These are phyloP conservation scores for Baccha elongata DNA, from an alignment of 2,888 invertebrate species.

Conservation along the genomic window DNA sequence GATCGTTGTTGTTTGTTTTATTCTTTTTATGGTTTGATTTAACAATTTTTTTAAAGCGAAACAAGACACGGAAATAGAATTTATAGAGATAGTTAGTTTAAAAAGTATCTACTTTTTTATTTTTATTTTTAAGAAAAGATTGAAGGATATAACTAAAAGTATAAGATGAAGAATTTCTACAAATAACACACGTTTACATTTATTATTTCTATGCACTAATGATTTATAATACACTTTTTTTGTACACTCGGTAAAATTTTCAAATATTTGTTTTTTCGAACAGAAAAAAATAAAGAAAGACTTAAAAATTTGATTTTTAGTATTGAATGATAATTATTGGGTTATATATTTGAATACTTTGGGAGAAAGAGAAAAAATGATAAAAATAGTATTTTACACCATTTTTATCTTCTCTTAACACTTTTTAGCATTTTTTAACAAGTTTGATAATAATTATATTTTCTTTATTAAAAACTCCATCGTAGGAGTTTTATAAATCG, in stretches of 20 bases:
- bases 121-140: not conserved
- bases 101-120: too few relatives aligned
- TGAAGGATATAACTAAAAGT: not conserved
- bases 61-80: conserved; percentile 22
- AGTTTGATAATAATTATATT: conserved; percentile 5
- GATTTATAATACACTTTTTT: not conserved
- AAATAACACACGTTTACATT: not conserved
- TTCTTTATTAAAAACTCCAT: conserved; percentile 26
- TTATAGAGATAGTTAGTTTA: conserved; percentile 12
- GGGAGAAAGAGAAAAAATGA: conserved; percentile 37
- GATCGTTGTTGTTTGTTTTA: conserved; percentile 71
- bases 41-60: conserved; percentile 5
- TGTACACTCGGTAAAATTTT: too few relatives aligned
- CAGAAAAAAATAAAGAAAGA: not conserved
- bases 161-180: conserved; percentile 44
- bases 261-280: not conserved
- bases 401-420: conserved; percentile 63
- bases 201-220: conserved; percentile 26
- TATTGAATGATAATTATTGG: conserved; percentile 7
- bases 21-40: conserved; percentile 37
- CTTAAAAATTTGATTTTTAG: not conserved
- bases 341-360: conserved; percentile 16
- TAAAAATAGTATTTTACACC: conserved; percentile 51
- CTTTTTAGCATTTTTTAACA: conserved; percentile 59
- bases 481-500: not conserved